A percentile compares a stretch with the other conserved stretches of the same genome.
These are phyloP conservation scores for Sander lucioperca DNA, from an alignment of 2,113 vertebrate genomes.

Conservation along the genomic window DNA sequence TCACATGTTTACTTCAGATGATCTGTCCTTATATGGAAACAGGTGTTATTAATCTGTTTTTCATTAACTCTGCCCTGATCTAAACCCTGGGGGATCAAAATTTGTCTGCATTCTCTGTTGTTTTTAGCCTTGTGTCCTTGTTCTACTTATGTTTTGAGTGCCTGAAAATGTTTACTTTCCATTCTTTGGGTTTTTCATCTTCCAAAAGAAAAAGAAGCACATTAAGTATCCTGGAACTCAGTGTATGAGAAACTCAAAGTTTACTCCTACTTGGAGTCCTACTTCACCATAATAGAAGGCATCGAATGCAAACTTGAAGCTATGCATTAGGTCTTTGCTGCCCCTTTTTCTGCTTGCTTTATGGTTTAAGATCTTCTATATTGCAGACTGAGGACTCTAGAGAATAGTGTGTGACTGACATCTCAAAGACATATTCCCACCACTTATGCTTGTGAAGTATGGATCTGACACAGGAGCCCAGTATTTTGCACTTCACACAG, in stretches of 20 bases:
- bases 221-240: too few species aligned
- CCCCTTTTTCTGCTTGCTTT: too few species aligned
- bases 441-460: background rate
- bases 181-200: background rate
- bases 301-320: too few species aligned
- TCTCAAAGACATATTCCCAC: background rate
- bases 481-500: background rate
- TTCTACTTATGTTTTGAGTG: too few species aligned
- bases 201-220: too few species aligned
- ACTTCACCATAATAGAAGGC: too few species aligned
- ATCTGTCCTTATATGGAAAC: background rate
- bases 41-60: background rate
- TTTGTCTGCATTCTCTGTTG: too few species aligned
- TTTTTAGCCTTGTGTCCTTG: too few species aligned
- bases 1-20: background rate
- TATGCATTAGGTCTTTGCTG: too few species aligned
- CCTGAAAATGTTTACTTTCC: background rate
- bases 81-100: too few species aligned
- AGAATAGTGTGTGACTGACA: background rate
- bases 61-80: too few species aligned
- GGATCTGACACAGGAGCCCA: background rate
- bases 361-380: background rate
- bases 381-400: background rate
- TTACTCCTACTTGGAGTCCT: too few species aligned
- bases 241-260: background rate